Evolutionary conservation across 2,888 invertebrate genomes (phyloP).

Genomic region (Rotaria sp.): DNA sequence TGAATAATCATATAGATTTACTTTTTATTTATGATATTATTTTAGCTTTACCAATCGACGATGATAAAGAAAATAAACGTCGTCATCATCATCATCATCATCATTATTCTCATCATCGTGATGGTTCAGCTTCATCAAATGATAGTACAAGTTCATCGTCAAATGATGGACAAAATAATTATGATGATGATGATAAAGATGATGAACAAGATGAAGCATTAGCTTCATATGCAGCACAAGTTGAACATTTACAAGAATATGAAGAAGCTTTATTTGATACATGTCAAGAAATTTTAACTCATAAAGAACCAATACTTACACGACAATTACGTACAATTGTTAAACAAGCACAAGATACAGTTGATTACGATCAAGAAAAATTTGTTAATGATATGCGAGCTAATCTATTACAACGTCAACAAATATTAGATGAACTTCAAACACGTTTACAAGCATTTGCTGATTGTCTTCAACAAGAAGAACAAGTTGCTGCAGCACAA

Average conservation of each 20-base stretch:
- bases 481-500: conserved; percentile 7
- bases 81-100: background rate
- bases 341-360: background rate
- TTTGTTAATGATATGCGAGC: background rate
- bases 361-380: conserved; percentile 29
- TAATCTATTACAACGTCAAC: background rate
- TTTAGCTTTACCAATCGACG: background rate
- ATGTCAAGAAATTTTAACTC: background rate
- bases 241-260: conserved; percentile 30
- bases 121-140: background rate
- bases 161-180: background rate
- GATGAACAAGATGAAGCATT: conserved; percentile 16
- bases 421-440: conserved; percentile 2
- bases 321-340: background rate
- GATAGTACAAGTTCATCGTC: background rate
- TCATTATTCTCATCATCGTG: background rate
- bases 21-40: background rate
- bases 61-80: background rate
- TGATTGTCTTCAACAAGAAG: conserved; percentile 11
- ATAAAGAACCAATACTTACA: background rate
- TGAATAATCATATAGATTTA: background rate
- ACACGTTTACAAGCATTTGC: background rate
- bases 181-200: background rate
- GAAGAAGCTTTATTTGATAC: conserved; percentile 9
- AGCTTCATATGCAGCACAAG: conserved; percentile 3